Base-by-base conservation (phyloP, 2,888 invertebrate species). In the Odontomyia ornata region DNA sequence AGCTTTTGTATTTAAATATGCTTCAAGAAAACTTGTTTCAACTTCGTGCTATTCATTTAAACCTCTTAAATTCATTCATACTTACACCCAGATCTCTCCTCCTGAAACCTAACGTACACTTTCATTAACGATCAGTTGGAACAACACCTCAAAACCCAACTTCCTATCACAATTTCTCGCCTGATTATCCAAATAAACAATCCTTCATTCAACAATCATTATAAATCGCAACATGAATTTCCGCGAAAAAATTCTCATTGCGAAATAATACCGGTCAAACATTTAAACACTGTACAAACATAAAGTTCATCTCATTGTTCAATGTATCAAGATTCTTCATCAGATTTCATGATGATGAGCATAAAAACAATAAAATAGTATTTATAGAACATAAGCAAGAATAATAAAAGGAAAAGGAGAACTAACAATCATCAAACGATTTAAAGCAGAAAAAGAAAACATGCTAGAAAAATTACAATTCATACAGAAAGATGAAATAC, bases 181-280 rank as follows among this genome's bases (percentile, higher is more conserved):
- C 36, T 36, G 3, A 5, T 36, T 36, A 36, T 36, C 36, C 36
- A 36, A 36, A 36, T 36, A 36, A 36, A 36, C 36, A 36, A 36
- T 36, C 36, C 9, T 36, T 36, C 9, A 36, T 36, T 23, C 7
- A 47, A 47, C 36, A 46, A 71, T n/a, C n/a, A n/a, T 71, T 71
- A 28, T 36, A 36, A 23, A 71, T 71, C 71, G 25, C 71, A 25
- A 71, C 71, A 71, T 71, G 71, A 46, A 27, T 46, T 52, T 71
- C 46, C 71, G 47, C 27, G 36, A 52, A 47, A 43, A 67, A 11
- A 43, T 67, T 67, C 67, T 67, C 43, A 43, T 67, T 43, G 18
- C 43, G 21, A 67, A 43, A 67, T 67, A 21, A 67, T 25, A 67
- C 43, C 30, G 43, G 7, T 36, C 36, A n/a, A 9, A 36, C 2